Conservation (phyloP, 2,797 vertebrate species). For the Sebastes hubbsi region DNA sequence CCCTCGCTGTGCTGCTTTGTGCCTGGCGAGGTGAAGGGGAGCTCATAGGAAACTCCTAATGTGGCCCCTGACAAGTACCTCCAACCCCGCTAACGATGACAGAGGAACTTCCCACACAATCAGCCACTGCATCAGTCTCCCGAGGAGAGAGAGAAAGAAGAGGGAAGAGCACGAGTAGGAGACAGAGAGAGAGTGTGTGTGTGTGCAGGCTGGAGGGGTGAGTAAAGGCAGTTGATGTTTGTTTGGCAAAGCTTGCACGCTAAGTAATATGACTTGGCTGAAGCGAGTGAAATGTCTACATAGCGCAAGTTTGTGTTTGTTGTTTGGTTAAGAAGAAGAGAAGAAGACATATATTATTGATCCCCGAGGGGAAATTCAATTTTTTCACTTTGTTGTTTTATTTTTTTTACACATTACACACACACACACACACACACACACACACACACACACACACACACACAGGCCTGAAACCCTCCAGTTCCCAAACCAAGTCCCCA, state of each 20-base stretch:
- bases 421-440: too few relatives aligned
- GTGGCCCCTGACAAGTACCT: conserved; percentile 75
- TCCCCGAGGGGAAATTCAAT: not conserved
- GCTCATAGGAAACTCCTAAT: conserved; percentile 75
- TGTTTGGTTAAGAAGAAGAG: not conserved
- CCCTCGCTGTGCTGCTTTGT: conserved; percentile 20
- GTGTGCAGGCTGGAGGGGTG: conserved; percentile 14
- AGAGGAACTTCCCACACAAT: conserved; percentile 80
- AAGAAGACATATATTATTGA: not conserved
- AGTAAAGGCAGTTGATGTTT: conserved; percentile 46
- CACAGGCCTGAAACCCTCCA: not conserved
- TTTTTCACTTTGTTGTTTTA: not conserved
- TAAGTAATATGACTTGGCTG: conserved; percentile 9
- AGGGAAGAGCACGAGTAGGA: not conserved
- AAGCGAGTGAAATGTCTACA: conserved; percentile 18
- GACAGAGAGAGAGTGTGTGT: not conserved
- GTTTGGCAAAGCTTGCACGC: conserved; percentile 13
- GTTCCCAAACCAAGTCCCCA: not conserved
- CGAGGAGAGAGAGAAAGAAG: conserved; percentile 10
- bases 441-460: not conserved
- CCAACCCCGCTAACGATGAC: conserved; percentile 78
- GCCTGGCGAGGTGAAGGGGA: conserved; percentile 51
- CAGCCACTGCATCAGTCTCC: conserved; percentile 79
- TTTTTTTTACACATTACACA: not conserved
- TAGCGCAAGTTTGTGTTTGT: not conserved